Percentiles rank a stretch among this genome's conserved stretches.
phyloP scores from a whole-genome alignment of 2,113 vertebrate genomes.

The Notechis scutatus region DNA sequence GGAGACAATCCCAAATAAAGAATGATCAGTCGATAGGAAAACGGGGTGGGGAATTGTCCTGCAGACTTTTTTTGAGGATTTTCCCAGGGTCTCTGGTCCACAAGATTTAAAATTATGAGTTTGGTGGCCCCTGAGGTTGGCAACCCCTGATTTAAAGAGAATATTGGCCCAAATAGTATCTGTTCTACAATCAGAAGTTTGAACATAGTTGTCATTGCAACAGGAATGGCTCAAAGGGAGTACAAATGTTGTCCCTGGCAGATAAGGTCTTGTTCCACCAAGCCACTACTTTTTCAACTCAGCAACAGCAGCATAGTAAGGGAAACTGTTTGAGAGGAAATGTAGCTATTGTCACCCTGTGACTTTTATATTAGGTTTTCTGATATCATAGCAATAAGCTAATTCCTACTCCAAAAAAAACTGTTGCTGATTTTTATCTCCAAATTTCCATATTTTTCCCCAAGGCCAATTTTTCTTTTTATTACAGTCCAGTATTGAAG shows the following conservation, averaged over 20 bases:
- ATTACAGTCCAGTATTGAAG: neutral
- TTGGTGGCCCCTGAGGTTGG: too few relatives aligned
- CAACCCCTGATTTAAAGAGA: too few relatives aligned
- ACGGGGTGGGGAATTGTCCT: too few relatives aligned
- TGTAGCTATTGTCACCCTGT: neutral
- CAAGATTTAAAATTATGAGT: too few relatives aligned
- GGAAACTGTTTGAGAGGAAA: neutral
- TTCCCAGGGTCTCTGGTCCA: too few relatives aligned
- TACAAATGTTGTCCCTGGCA: slow-evolving; percentile 16
- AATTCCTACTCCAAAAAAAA: neutral
- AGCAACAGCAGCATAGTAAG: neutral
- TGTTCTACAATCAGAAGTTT: slow-evolving; percentile 19
- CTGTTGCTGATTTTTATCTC: neutral
- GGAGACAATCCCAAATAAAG: too few relatives aligned
- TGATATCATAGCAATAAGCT: neutral
- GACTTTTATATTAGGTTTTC: neutral
- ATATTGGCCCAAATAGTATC: slow-evolving; percentile 3
- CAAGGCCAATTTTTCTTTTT: neutral
- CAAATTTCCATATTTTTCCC: neutral
- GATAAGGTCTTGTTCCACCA: slow-evolving; percentile 16
- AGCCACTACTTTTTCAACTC: neutral
- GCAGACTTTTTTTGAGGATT: too few relatives aligned
- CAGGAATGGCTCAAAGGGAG: slow-evolving; percentile 20
- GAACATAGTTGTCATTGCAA: slow-evolving; percentile 12
- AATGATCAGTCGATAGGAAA: too few relatives aligned